Base-by-base conservation (phyloP, 1,140 invertebrate genomes). In the Camponotus vicinus region DNA sequence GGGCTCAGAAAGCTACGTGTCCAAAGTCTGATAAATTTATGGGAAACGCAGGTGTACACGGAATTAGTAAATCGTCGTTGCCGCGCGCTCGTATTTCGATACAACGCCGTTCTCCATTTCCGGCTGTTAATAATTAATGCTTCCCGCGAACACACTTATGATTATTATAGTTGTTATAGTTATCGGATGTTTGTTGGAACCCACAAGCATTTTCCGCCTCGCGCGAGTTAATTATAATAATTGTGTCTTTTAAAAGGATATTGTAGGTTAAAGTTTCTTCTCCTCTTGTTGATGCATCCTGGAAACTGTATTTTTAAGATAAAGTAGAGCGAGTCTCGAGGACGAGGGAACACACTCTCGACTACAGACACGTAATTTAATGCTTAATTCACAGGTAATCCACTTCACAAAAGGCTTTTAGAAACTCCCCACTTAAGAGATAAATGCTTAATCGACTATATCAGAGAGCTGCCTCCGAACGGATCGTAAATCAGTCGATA, bases 401-500 rank as follows among this genome's bases (percentile, higher is more conserved):
- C 45, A n/a, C 18, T 3, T 73, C 32, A 18, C 79, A 27, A 49
- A 75, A 42, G 73, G 69, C 27, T 73, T 83, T 61, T 7, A 49
- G 32, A 83, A 83, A 63, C 55, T 83, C 69, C 3, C 13, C 32
- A 75, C 69, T 75, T 83, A 83, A 61, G 49, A 13, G 57, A 83
- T 83, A 83, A 83, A 83, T 83, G 69, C 57, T 83, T 83, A 83
- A 83, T 83, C 67, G 69, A 75, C 69, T 61, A 34, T 83, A 83
- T 75, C 70, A 37, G 45, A 32, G 42, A 73, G 69, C 32, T 59
- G 52, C 52, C 21, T 42, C 32, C 69, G 40, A 45, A 55, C 42
- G 67, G 57, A 83, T 83, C 57, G 69, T 69, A 75, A 83, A 83
- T 83, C 69, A 75, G 69, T 61, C 61, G 69, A 83, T 83, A 52